Evolutionary conservation across 2,797 vertebrate genomes (phyloP), one percentile per base, ranked within the genome.

Genomic region (Harpagifer antarcticus): DNA sequence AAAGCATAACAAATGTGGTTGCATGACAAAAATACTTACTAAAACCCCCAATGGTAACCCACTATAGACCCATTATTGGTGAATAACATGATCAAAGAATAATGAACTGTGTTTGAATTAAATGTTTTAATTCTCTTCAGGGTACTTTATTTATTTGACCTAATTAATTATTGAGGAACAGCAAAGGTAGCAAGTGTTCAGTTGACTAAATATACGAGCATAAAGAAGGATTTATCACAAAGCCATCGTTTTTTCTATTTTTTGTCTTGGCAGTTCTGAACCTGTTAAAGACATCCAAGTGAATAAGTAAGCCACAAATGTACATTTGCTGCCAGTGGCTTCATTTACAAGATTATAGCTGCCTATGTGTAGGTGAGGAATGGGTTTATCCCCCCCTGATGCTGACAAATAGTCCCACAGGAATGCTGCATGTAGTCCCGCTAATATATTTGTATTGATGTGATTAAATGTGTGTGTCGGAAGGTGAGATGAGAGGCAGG

Each of bases 401-500:
- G n/a, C 42, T 56, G 63, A 57, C 13, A 3, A 23, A 9, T 3
- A 56, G 23, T 53, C 65, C 47, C 31, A 27, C 23, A 65, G 74
- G 56, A 63, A 54, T 50, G 16, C 8, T 13, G 12, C 49, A 55
- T 19, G 12, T 54, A 42, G 42, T 12, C n/a, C 64, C 9, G 27
- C 59, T 55, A 57, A 74, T 72, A 54, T 48, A 33, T 62, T 48
- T 47, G 2, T 48, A 68, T 61, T 65, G 66, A 78, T 67, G 63
- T 27, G 45, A 68, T 64, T 54, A 37, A 37, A 5, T 55, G 47
- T 62, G 57, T 61, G 52, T 68, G 42, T 62, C 13, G 23, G 40
- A 72, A 52, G 64, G 59, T 77, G 64, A 74, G 54, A 71, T 76
- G 73, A 86, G 72, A 86, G 42, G 23, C 62, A 78, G 67, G 58